Percentiles rank a stretch among this genome's conserved stretches.
Evolutionary conservation across 2,797 vertebrate species (phyloP).

Genomic region (Allobates femoralis): DNA sequence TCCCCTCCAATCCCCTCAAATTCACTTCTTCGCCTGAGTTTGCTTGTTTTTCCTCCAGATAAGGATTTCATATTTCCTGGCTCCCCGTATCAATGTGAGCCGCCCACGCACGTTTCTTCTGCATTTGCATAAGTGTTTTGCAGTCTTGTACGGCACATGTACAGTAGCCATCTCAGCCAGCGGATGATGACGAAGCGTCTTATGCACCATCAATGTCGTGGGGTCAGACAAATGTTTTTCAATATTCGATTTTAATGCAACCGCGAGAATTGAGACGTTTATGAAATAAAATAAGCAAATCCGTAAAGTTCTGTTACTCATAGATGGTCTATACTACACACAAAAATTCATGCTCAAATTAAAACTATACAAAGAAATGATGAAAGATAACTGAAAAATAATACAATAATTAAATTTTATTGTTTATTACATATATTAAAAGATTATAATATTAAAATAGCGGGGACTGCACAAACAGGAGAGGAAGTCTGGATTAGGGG

Average conservation of each 20-base stretch:
- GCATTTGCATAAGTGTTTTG: conserved; percentile 22
- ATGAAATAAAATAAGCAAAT: neutral
- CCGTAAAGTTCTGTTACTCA: too few relatives aligned
- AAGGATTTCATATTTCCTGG: conserved; percentile 10
- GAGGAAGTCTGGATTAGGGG: too few relatives aligned
- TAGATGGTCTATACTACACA: too few relatives aligned
- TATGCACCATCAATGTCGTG: neutral
- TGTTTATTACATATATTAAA: too few relatives aligned
- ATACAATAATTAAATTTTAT: too few relatives aligned
- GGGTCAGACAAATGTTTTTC: neutral
- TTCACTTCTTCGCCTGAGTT: neutral
- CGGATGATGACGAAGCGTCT: conserved; percentile 17
- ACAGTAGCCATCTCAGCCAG: conserved; percentile 8
- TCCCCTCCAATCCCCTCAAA: neutral
- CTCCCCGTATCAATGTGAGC: neutral
- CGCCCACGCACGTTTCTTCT: conserved; percentile 14
- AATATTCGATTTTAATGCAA: neutral
- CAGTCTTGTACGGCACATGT: neutral
- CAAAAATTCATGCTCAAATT: too few relatives aligned
- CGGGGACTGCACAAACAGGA: too few relatives aligned
- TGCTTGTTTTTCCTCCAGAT: conserved; percentile 20
- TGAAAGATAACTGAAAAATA: too few relatives aligned
- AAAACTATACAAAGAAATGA: too few relatives aligned
- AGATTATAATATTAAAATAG: too few relatives aligned
- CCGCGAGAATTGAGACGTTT: neutral